A percentile compares a stretch with the other conserved stretches of the same genome.
These are phyloP conservation scores for Conus betulinus DNA, from an alignment of 1,140 invertebrate genomes.

Conservation along the genomic window DNA sequence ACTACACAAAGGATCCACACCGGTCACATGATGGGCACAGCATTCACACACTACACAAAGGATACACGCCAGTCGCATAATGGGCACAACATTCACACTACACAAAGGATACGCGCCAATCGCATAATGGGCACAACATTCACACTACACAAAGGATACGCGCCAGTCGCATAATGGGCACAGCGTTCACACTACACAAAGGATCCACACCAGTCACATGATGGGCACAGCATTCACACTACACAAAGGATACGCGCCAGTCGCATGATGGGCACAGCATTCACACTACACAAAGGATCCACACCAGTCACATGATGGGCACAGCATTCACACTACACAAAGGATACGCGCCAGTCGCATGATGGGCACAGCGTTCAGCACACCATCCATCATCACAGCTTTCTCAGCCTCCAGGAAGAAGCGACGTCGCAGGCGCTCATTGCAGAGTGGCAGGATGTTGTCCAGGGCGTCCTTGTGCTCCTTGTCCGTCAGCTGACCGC, in stretches of 20 bases:
- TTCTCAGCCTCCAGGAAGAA: slow-evolving; percentile 69
- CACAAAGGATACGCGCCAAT: too few relatives aligned
- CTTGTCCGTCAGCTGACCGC: slow-evolving; percentile 64
- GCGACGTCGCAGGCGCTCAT: slow-evolving; percentile 63
- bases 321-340: slow-evolving; percentile 11
- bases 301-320: too few relatives aligned
- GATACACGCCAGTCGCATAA: too few relatives aligned
- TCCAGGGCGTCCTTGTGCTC: slow-evolving; percentile 72
- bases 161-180: slow-evolving; percentile 68
- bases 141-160: too few relatives aligned
- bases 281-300: neutral
- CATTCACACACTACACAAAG: too few relatives aligned
- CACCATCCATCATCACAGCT: slow-evolving; percentile 57
- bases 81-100: too few relatives aligned
- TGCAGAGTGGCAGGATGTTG: slow-evolving; percentile 64
- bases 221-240: slow-evolving; percentile 65
- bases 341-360: slow-evolving; percentile 72
- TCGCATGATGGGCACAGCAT: too few relatives aligned
- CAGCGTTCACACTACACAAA: slow-evolving; percentile 65
- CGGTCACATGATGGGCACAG: too few relatives aligned
- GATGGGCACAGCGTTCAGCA: slow-evolving; percentile 62
- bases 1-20: too few relatives aligned
- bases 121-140: too few relatives aligned
- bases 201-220: slow-evolving; percentile 70
- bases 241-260: slow-evolving; percentile 59